These are phyloP conservation scores for Meloidogyne exigua DNA, from an alignment of 1,140 invertebrate genomes.

Conservation along the genomic window DNA sequence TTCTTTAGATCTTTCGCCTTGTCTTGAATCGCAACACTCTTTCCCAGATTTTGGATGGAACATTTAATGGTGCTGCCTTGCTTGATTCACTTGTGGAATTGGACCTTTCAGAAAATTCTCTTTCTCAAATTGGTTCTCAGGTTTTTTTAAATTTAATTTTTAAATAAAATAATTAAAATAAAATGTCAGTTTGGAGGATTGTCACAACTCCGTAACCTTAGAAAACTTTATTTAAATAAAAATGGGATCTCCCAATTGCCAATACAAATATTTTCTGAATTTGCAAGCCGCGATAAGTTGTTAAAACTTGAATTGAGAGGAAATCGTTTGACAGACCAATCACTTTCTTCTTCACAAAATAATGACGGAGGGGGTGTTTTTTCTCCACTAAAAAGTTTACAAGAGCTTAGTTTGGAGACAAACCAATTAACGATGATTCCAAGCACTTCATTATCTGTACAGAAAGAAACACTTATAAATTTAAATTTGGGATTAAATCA, in stretches of 20 bases:
- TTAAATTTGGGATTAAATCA: conserved; percentile 60
- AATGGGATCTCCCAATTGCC: conserved; percentile 55
- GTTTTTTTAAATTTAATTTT: conserved; percentile 21
- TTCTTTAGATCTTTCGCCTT: conserved; percentile 16
- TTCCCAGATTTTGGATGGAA: conserved; percentile 47
- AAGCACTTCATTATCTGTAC: conserved; percentile 55
- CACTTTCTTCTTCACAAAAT: conserved; percentile 6
- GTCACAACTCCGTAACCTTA: conserved; percentile 46
- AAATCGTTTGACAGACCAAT: conserved; percentile 53
- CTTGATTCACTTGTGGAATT: conserved; percentile 60
- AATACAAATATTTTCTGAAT: conserved; percentile 48
- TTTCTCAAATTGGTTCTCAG: conserved; percentile 47
- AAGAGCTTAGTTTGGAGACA: conserved; percentile 63
- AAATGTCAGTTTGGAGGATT: conserved; percentile 31
- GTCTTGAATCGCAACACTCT: conserved; percentile 61
- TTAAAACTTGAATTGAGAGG: conserved; percentile 61
- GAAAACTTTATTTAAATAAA: conserved; percentile 61
- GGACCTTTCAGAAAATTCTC: conserved; percentile 59
- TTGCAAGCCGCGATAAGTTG: conserved; percentile 47
- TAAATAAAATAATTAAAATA: conserved; percentile 9
- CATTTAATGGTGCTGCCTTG: conserved; percentile 55
- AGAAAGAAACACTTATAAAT: conserved; percentile 55
- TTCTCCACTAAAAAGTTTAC: conserved; percentile 50
- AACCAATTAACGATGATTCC: conserved; percentile 58
- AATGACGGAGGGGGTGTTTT: conserved; percentile 49